Evolutionary conservation across 2,888 invertebrate species (phyloP), one percentile per base, ranked within the genome.

Genomic region (Parnassius smintheus): DNA sequence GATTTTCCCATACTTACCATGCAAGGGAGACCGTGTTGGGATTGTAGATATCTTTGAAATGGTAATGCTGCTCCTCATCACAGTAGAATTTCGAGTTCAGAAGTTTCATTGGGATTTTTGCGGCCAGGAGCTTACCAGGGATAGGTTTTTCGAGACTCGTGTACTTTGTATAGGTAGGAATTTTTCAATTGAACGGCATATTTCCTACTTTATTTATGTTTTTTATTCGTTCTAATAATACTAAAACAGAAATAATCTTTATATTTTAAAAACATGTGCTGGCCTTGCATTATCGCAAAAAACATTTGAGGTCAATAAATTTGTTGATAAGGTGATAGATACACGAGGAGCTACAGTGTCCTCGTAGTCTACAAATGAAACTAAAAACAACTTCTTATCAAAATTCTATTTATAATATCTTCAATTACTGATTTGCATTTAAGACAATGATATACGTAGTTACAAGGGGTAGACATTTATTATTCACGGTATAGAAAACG

Each of bases 401-500:
- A 63, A 70, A 71, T 82, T 86, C 86, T 88, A 88, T 88, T 81
- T 84, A 88, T 88, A 88, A 78, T 77, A 76, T 80, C 45, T 79
- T 75, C 72, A 77, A 72, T 69, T 79, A 82, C 81, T 81, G 81
- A 76, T 81, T 82, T 72, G 77, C 76, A 77, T 80, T 83, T 77
- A 84, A 78, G 81, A 75, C 67, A 68, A 68, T 70, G 74, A 71
- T 78, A 80, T 81, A 78, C 66, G 9, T 12, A 61, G 57, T 56
- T 53, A 66, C 46, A 25, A 49, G 13, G 1, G 13, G 9, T 35
- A 13, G 11, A 13, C 7, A 9, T 49, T 13, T 13, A 9, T 49
- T 44, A 11, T 44, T 44, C 44, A 44, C 11, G 11, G 9, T 35
- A 7, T 1, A 35, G 35, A 35, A 35, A 7, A 35, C 3, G 35